These are phyloP conservation scores for Callionymus lyra DNA, from an alignment of 2,113 vertebrate genomes.

Conservation along the genomic window DNA sequence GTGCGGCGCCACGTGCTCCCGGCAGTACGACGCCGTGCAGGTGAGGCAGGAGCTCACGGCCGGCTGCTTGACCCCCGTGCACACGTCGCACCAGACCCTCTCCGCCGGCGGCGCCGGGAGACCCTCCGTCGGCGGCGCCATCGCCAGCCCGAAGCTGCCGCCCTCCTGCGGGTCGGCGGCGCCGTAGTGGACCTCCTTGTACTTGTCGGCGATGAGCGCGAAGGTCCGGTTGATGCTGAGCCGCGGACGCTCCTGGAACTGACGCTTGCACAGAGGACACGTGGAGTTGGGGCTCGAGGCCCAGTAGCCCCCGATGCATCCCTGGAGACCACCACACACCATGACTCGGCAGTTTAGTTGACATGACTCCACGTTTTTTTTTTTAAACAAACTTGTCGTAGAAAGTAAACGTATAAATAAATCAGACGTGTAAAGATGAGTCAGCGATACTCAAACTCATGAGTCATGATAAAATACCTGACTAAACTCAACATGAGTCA, in stretches of 20 bases:
- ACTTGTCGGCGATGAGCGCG: constrained; percentile 61
- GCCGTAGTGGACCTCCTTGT: constrained; percentile 44
- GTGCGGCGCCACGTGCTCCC: constrained; percentile 55
- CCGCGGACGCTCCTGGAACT: constrained; percentile 52
- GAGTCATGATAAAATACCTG: no score
- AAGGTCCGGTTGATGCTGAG: constrained; percentile 68
- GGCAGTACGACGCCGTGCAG: constrained; percentile 68
- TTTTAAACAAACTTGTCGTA: no score
- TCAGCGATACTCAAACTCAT: no score
- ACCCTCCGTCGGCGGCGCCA: background rate
- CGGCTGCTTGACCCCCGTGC: constrained; percentile 51
- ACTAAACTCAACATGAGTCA: no score
- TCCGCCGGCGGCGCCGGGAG: background rate
- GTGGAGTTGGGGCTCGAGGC: constrained; percentile 43
- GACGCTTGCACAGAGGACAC: constrained; percentile 62
- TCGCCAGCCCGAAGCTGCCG: no score
- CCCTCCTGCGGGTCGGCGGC: background rate
- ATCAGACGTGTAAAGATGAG: no score
- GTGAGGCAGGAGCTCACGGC: constrained; percentile 67
- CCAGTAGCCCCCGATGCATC: constrained; percentile 60
- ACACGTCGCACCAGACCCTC: constrained; percentile 61
- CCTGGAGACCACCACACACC: constrained; percentile 13
- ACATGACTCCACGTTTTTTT: no score
- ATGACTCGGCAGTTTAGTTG: no score
- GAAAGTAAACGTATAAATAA: no score